Base-by-base conservation (phyloP, 2,113 vertebrate genomes). In the Elgaria multicarinata region DNA sequence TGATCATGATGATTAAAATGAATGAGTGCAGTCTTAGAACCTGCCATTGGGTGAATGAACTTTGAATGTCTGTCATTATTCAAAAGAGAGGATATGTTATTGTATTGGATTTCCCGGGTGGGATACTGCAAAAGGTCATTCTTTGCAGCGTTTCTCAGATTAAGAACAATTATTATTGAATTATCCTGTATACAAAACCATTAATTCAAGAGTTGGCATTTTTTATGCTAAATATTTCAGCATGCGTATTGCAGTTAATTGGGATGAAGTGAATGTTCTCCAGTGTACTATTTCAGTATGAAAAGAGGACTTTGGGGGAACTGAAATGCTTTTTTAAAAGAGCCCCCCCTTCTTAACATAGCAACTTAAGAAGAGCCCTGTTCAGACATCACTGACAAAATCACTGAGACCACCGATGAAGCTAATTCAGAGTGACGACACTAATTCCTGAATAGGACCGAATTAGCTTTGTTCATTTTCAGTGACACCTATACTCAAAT, bases 111-210 rank as follows among this genome's bases (percentile, higher is more conserved):
- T 80, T 39, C 42, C 26, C 20, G 91, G 86, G 14, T n/a, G 33
- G 28, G 64, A 20, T 2, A 2, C 28, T 18, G 69, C 6, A 7
- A 83, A 80, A 92, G 33, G 1, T 83, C 9, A 64, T 88, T 90
- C 87, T 2, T 71, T 58, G 3, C 13, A 87, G 0, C 67, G 80
- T 80, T 42, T 50, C 14, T 82, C 28, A 4, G 82, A 67, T 44
- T 80, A 87, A 83, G 6, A 20, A 78, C 62, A 81, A 88, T 69
- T 86, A 82, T 62, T 79, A 0, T 50, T 88, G n/a, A 83, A 93
- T 81, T 89, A 87, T 71, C 6, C 10, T 83, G 83, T 39, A 6
- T 4, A 44, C 62, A 83, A 20, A 83, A 71, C 42, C 28, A 66
- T 87, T 66, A 78, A 67, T 78, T 87, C 86, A 79, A 53, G 13